Evolutionary conservation across 2,113 vertebrate genomes (phyloP), one percentile per base, ranked within the genome.

Genomic region (Heterotilapia buettikoferi): DNA sequence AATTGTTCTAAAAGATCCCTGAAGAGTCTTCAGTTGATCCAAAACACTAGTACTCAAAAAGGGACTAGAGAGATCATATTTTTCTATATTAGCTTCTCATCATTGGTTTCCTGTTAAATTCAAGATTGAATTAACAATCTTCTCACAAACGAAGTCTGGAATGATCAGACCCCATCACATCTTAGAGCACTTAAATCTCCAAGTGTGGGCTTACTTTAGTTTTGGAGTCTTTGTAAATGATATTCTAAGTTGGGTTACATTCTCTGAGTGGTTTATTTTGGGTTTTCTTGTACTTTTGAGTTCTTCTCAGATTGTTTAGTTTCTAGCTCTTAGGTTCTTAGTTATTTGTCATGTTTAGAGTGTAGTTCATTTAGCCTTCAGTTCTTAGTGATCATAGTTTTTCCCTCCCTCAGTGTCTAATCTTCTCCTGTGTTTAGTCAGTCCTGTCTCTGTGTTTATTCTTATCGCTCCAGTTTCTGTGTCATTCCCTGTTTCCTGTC

Each of bases 1-100:
- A 10, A 45, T 73, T 45, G 38, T 45, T 45, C 66, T 73, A 26
- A 73, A 73, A 26, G 38, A 43, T 26, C 38, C 13, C 7, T 1
- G 8, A 45, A 29, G 14, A 47, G 6, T 16, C n/a, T 73, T 73
- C 21, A 73, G 21, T 73, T 73, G 38, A 45, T 26, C 40, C 24
- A 76, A 76, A 76, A 76, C 21, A 18, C 6, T 2, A 43, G 40
- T 11, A 73, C 21, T 45, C 61, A 36, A 73, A 0, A 43, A 2
- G 68, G 21, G 8, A 26, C 38, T 45, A 0, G 38, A 0, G 13
- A 45, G 1, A 73, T 26, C 0, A 6, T 6, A 45, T 7, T 76
- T 45, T 1, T 11, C 68, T 76, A 29, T 18, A 11, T 47, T 73
- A 47, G 1, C 40, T 29, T 18, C 0, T 73, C 68, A 18, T 73